phyloP scores from a whole-genome alignment of 1,140 invertebrate genomes.

The Apis dorsata region DNA sequence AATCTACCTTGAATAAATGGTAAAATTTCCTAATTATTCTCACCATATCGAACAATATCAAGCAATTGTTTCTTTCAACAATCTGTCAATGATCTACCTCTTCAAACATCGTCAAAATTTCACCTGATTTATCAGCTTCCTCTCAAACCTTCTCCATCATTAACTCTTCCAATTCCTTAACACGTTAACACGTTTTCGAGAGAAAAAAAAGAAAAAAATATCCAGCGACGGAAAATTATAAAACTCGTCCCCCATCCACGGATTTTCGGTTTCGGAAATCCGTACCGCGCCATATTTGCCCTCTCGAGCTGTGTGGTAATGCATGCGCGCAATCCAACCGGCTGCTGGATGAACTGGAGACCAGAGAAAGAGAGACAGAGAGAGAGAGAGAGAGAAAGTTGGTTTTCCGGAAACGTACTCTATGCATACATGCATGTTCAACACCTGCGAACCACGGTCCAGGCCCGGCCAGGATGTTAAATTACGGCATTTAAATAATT shows the following conservation, averaged over 20 bases:
- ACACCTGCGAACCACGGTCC: conserved; percentile 67
- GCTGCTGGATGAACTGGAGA: conserved; percentile 24
- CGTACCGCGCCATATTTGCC: conserved; percentile 40
- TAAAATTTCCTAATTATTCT: no score
- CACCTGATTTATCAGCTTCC: no score
- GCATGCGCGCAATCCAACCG: conserved; percentile 64
- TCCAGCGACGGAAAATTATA: conserved; percentile 11
- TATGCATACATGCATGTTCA: conserved; percentile 76
- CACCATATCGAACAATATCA: no score
- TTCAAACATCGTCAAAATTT: no score
- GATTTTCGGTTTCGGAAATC: conserved; percentile 23
- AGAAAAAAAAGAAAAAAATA: background rate
- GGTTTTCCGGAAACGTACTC: conserved; percentile 70
- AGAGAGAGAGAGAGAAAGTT: conserved; percentile 23
- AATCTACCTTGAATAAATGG: no score
- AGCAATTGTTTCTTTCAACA: no score
- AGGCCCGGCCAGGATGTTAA: conserved; percentile 67
- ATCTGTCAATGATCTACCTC: no score
- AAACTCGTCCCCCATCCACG: conserved; percentile 25
- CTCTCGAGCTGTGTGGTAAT: conserved; percentile 56
- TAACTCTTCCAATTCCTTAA: no score
- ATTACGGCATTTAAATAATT: conserved; percentile 76
- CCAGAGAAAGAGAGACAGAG: background rate
- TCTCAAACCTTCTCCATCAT: no score
- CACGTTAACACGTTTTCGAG: no score